phyloP scores from a whole-genome alignment of 2,797 vertebrate species.

The Orestias chungarensis region DNA sequence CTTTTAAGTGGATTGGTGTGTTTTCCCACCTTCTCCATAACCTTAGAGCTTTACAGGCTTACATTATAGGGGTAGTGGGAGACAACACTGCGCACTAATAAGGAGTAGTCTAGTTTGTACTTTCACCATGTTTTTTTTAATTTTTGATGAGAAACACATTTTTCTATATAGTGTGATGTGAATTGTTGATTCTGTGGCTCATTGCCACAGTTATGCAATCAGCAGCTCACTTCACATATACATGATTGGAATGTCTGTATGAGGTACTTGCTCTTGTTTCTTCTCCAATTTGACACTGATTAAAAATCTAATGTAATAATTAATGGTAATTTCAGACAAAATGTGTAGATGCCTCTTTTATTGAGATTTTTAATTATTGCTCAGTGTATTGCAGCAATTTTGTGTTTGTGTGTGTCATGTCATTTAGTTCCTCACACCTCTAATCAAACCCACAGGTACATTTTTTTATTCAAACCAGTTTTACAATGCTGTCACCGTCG shows the following conservation, averaged over 20 bases:
- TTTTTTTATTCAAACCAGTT: slow-evolving; percentile 55
- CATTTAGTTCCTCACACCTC: too few relatives aligned
- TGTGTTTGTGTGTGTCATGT: too few relatives aligned
- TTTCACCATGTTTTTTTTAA: slow-evolving; percentile 59
- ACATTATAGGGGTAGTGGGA: slow-evolving; percentile 52
- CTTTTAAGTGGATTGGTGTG: not conserved
- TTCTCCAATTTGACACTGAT: not conserved
- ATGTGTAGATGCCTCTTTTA: not conserved
- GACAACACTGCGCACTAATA: slow-evolving; percentile 61
- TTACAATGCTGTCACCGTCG: slow-evolving; percentile 27
- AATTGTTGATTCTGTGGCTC: slow-evolving; percentile 51
- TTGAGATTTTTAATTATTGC: too few relatives aligned
- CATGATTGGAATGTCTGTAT: not conserved
- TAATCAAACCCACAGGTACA: not conserved
- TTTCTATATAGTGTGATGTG: slow-evolving; percentile 51
- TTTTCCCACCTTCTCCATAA: not conserved
- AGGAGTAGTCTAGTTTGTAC: slow-evolving; percentile 29
- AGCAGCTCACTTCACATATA: slow-evolving; percentile 22
- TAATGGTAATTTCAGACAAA: too few relatives aligned
- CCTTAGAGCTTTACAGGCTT: slow-evolving; percentile 30
- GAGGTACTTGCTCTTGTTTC: not conserved
- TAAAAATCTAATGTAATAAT: too few relatives aligned
- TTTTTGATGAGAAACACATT: slow-evolving; percentile 46
- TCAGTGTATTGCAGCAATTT: not conserved
- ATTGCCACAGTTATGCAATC: slow-evolving; percentile 60